Base-by-base conservation (phyloP, 35 echinoderm and acorn worm genomes). In the Chiridota heheva region DNA sequence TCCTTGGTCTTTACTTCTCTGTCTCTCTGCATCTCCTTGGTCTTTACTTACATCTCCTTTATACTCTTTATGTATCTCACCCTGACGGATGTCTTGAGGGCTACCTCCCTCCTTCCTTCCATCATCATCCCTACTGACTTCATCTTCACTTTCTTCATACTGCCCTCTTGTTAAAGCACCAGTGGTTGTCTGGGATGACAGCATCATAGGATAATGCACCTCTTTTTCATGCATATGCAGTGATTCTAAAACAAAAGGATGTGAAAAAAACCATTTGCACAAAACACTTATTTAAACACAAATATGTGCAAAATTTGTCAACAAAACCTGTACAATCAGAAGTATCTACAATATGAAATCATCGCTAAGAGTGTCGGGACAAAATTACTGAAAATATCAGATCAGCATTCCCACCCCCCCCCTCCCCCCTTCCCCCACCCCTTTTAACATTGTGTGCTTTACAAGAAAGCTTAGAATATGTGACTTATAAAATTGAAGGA, bases 1-100 rank as follows among this genome's bases (percentile, higher is more conserved):
- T 66, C 30, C 17, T 31, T 27, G 25, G 58, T 27, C 8, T 60
- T 60, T 12, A 22, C 7, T 31, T 26, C 27, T 66, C 63, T 66
- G 34, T 37, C 34, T 26, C 27, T 66, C 63, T 66, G 34, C 63
- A 66, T 66, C 63, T 66, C 63, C 40, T 29, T 31, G 63, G 20
- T 36, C 32, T 66, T 37, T 66, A 0, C 32, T 31, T 1, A 66
- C 63, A 66, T 36, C 17, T 37, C 27, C 30, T 33, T 66, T 37
- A 66, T 38, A 37, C 34, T 33, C 40, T 32, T 66, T 16, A 33
- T 66, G 32, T 66, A 25, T 25, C 15, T 17, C 24, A 25, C 15
- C 15, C 24, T 55, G 15, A 55, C 24, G 15, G 49, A 55, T 55
- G 40, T 47, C 69, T 25, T 47, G 20, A n/a, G 1, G 18, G 1